Conservation (phyloP, 2,113 vertebrate species). For the Podilymbus podiceps region DNA sequence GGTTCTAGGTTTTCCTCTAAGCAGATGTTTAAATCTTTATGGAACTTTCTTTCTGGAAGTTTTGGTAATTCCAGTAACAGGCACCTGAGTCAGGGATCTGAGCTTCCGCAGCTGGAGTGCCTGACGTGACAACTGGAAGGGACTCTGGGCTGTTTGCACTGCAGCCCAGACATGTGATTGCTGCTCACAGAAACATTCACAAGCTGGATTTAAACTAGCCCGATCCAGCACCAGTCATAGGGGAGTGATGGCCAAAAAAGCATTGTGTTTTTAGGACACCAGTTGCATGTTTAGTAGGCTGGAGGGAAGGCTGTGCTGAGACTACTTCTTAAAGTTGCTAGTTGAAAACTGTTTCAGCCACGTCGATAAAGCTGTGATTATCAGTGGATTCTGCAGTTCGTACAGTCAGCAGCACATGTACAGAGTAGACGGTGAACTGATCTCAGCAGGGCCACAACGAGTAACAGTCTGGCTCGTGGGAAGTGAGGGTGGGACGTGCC, state of each 20-base stretch:
- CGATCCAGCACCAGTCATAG: neutral
- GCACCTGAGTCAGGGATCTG: neutral
- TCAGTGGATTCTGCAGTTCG: neutral
- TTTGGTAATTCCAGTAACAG: neutral
- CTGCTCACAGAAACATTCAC: neutral
- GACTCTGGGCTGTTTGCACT: neutral
- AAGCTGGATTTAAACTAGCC: neutral
- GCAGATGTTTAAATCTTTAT: neutral
- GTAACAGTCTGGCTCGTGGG: accelerated
- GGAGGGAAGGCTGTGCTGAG: neutral
- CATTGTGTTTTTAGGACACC: neutral
- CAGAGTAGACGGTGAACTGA: neutral
- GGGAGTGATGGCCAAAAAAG: neutral
- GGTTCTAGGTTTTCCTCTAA: neutral
- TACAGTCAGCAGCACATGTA: neutral
- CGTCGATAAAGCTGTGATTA: neutral
- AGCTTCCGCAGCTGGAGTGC: neutral
- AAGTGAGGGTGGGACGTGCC: accelerated
- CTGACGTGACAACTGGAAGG: neutral
- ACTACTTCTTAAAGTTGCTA: neutral
- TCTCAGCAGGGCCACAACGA: neutral
- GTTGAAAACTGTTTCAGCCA: neutral
- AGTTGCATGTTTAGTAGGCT: neutral
- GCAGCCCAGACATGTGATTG: neutral
- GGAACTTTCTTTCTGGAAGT: neutral